Conservation (phyloP, 1,140 invertebrate genomes). For the Zaprionus tsacasi region DNA sequence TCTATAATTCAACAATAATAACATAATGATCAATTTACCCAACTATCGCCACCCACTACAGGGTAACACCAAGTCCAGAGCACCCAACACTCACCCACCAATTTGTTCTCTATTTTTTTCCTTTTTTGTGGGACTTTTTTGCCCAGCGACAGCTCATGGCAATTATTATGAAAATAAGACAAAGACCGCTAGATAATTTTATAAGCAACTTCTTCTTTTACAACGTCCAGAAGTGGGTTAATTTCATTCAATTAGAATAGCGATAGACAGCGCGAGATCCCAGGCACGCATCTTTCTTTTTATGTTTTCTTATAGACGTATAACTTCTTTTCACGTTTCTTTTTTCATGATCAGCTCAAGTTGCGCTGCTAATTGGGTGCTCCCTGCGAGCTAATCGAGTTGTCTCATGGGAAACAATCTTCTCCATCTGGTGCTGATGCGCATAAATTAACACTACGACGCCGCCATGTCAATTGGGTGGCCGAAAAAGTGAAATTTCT, state of each 20-base stretch:
- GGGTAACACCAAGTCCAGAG: background rate
- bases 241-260: constrained; percentile 79
- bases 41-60: background rate
- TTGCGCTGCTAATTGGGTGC: constrained; percentile 67
- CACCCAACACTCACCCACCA: background rate
- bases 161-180: constrained; percentile 68
- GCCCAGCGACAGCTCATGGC: constrained; percentile 30
- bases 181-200: constrained; percentile 38
- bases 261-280: constrained; percentile 24
- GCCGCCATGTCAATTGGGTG: constrained; percentile 11
- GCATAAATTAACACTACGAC: constrained; percentile 62
- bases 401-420: constrained; percentile 59
- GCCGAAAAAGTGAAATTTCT: constrained; percentile 48
- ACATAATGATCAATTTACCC: background rate
- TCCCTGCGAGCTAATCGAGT: constrained; percentile 48
- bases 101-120: constrained; percentile 2
- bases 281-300: constrained; percentile 32
- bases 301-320: background rate
- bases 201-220: constrained; percentile 37
- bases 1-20: no score
- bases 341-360: constrained; percentile 62
- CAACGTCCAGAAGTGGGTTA: constrained; percentile 66
- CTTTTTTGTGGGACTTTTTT: constrained; percentile 13
- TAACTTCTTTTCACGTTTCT: constrained; percentile 21
- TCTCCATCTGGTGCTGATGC: background rate